phyloP scores from a whole-genome alignment of 2,888 invertebrate species.

The Protula sp. region DNA sequence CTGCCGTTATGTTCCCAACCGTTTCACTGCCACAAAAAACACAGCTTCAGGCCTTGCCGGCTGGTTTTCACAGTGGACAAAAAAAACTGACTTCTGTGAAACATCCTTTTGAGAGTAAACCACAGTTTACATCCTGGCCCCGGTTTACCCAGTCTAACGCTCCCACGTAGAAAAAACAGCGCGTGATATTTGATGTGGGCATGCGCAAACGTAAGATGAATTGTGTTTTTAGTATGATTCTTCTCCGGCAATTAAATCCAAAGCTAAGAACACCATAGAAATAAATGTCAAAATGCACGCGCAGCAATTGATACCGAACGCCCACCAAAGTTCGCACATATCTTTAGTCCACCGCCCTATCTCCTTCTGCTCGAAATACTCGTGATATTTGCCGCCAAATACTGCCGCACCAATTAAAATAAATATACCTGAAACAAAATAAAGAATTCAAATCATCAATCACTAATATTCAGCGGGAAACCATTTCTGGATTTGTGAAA shows the following conservation, averaged over 20 bases:
- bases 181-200: conserved; percentile 4
- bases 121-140: too few species aligned
- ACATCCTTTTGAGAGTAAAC: too few species aligned
- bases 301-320: conserved; percentile 17
- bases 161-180: conserved; percentile 9
- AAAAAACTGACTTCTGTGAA: too few species aligned
- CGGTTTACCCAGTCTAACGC: too few species aligned
- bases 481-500: too few species aligned
- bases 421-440: conserved; percentile 18
- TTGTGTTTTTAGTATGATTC: neutral
- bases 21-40: too few species aligned
- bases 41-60: too few species aligned
- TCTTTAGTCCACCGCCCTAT: conserved; percentile 1
- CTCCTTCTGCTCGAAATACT: conserved; percentile 24
- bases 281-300: conserved; percentile 13
- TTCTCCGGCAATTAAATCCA: neutral
- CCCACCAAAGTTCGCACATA: conserved; percentile 21
- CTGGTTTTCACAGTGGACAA: too few species aligned
- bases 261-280: conserved; percentile 5
- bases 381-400: conserved; percentile 20
- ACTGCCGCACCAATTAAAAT: conserved; percentile 13
- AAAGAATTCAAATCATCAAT: too few species aligned
- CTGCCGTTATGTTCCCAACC: too few species aligned
- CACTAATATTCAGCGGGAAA: too few species aligned
- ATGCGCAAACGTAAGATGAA: conserved; percentile 11